These are phyloP conservation scores for Petrolisthes cinctipes DNA, from an alignment of 2,888 invertebrate genomes.

Conservation along the genomic window DNA sequence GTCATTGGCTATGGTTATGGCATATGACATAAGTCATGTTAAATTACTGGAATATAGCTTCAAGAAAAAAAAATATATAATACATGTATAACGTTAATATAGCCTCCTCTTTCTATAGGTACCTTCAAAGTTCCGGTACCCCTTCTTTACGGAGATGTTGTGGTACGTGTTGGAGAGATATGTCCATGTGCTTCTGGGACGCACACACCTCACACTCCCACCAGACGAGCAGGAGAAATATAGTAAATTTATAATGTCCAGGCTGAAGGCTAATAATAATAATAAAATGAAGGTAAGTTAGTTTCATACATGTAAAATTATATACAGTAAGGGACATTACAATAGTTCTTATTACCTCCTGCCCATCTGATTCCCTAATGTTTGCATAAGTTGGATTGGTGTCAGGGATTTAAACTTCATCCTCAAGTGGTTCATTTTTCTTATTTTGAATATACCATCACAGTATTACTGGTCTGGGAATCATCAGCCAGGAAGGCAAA, in stretches of 20 bases:
- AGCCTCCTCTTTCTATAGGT: constrained; percentile 75
- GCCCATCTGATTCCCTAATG: background rate
- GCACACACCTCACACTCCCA: constrained; percentile 78
- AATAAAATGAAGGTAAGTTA: constrained; percentile 43
- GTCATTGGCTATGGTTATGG: too few relatives aligned
- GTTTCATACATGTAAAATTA: background rate
- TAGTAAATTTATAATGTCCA: constrained; percentile 49
- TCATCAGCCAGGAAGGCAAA: too few relatives aligned
- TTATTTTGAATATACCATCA: too few relatives aligned
- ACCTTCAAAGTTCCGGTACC: constrained; percentile 96
- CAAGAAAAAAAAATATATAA: too few relatives aligned
- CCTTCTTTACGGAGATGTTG: constrained; percentile 97
- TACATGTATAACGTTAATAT: too few relatives aligned
- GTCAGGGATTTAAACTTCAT: too few relatives aligned
- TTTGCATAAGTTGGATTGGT: too few relatives aligned
- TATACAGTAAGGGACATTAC: too few relatives aligned
- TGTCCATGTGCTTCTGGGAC: constrained; percentile 86
- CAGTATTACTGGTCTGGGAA: too few relatives aligned
- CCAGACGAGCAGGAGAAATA: constrained; percentile 68
- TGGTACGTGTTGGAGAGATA: constrained; percentile 97
- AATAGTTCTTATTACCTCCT: background rate
- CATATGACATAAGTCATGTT: too few relatives aligned
- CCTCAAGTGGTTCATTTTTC: too few relatives aligned
- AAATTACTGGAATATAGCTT: too few relatives aligned
- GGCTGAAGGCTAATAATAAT: constrained; percentile 51